Evolutionary conservation across 2,113 vertebrate species (phyloP).

Genomic region (Hepsetus odoe): DNA sequence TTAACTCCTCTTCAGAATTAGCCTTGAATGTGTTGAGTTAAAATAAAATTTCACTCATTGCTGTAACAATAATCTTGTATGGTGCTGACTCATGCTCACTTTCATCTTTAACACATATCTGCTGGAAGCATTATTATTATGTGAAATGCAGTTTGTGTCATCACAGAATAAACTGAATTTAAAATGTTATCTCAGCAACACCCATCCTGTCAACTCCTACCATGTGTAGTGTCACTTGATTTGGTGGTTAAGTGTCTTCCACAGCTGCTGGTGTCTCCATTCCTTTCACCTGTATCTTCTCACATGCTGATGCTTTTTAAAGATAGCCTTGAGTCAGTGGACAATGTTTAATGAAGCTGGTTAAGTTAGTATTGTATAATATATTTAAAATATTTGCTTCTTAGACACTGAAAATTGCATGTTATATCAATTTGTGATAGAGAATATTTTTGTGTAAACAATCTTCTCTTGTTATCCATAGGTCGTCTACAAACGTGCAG

Average conservation of each 20-base stretch:
- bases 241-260: slow-evolving; percentile 51
- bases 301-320: slow-evolving; percentile 33
- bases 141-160: slow-evolving; percentile 34
- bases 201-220: slow-evolving; percentile 49
- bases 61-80: slow-evolving; percentile 21
- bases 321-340: slow-evolving; percentile 27
- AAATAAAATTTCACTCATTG: slow-evolving; percentile 23
- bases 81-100: slow-evolving; percentile 19
- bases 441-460: no score
- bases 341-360: slow-evolving; percentile 12
- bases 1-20: slow-evolving; percentile 37
- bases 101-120: slow-evolving; percentile 41
- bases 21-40: slow-evolving; percentile 42
- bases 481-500: slow-evolving; percentile 94
- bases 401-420: neutral
- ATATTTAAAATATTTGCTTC: neutral
- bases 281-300: slow-evolving; percentile 51
- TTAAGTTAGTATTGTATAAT: slow-evolving; percentile 33
- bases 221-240: slow-evolving; percentile 50
- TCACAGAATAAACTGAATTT: slow-evolving; percentile 49
- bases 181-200: slow-evolving; percentile 38
- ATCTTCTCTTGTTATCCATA: slow-evolving; percentile 58
- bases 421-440: neutral
- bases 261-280: slow-evolving; percentile 52
- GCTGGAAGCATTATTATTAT: slow-evolving; percentile 38